phyloP scores from a whole-genome alignment of 2,888 invertebrate species.

The Actias luna region DNA sequence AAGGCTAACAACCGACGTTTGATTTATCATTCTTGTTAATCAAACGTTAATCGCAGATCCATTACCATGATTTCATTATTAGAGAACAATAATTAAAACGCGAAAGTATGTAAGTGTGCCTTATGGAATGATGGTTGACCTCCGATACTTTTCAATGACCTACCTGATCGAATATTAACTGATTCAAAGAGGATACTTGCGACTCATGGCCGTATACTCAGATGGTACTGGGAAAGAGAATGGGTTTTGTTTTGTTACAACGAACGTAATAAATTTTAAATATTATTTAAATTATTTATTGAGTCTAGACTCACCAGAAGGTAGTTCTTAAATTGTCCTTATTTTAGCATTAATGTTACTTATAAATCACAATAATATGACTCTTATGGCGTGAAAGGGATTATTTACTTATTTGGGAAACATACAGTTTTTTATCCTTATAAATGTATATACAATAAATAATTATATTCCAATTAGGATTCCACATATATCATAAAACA shows the following conservation, averaged over 20 bases:
- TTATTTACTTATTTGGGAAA: no score
- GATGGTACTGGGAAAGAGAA: conserved; percentile 16
- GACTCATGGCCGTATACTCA: conserved; percentile 14
- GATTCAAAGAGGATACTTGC: conserved; percentile 14
- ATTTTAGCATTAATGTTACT: background rate
- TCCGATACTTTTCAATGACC: conserved; percentile 16
- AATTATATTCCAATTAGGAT: no score
- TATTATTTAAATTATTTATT: background rate
- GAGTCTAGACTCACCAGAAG: background rate
- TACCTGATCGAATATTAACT: background rate
- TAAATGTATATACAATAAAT: no score
- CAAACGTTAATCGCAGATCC: conserved; percentile 61
- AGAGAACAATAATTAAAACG: conserved; percentile 51
- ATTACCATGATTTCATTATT: conserved; percentile 59
- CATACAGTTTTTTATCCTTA: no score
- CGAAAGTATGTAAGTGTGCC: conserved; percentile 31
- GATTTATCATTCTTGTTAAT: conserved; percentile 64
- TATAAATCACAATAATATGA: no score
- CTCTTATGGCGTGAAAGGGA: no score
- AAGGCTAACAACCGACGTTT: conserved; percentile 27
- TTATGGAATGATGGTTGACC: conserved; percentile 19
- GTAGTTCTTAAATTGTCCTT: background rate
- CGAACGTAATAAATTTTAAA: background rate
- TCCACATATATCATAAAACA: no score
- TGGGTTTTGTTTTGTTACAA: conserved; percentile 9